These are phyloP conservation scores for Mormyrops attenuatus DNA, from an alignment of 2,797 vertebrate species.

Conservation along the genomic window DNA sequence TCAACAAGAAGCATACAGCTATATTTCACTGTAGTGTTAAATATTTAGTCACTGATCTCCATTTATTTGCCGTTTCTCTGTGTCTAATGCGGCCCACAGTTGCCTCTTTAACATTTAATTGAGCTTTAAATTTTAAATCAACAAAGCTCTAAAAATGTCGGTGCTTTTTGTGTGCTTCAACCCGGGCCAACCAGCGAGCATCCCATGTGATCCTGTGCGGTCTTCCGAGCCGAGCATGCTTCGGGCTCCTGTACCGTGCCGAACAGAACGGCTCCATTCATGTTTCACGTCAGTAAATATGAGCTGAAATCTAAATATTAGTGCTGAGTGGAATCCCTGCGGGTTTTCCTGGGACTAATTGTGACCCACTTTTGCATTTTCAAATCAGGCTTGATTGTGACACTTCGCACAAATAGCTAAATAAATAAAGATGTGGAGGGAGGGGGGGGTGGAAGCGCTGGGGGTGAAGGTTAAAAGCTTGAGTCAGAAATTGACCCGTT, in stretches of 20 bases:
- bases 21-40: not conserved
- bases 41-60: not conserved
- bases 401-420: not conserved
- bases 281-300: not conserved
- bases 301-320: not conserved
- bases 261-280: not conserved
- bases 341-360: not conserved
- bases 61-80: not conserved
- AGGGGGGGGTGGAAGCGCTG: not conserved
- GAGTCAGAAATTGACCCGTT: not conserved
- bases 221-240: not conserved
- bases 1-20: not conserved
- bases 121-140: slow-evolving; percentile 1
- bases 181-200: not conserved
- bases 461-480: not conserved
- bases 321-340: not conserved
- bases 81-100: not conserved
- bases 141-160: not conserved
- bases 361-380: slow-evolving; percentile 6
- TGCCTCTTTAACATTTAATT: not conserved
- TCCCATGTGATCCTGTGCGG: not conserved
- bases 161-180: not conserved
- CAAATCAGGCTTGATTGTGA: not conserved
- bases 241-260: not conserved
- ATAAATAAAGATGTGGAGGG: not conserved